Evolutionary conservation across 2,888 invertebrate genomes (phyloP).

Genomic region (Pyrochroa serraticornis): DNA sequence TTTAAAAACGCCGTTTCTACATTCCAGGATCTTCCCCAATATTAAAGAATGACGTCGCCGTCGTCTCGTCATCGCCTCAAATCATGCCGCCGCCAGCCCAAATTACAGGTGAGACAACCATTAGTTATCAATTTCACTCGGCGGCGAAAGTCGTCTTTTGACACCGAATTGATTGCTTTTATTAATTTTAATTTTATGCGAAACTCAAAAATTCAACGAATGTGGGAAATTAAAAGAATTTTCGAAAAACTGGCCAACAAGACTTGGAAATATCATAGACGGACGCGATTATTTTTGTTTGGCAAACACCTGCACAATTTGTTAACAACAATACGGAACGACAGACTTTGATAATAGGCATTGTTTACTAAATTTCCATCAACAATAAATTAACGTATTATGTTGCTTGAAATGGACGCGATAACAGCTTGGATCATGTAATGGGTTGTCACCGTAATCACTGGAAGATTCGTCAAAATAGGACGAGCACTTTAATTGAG

Average conservation of each 20-base stretch:
- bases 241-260: too few species aligned
- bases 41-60: conserved; percentile 25
- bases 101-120: conserved; percentile 20
- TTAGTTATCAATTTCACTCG: conserved; percentile 14
- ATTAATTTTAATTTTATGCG: conserved; percentile 11
- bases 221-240: not conserved
- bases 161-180: conserved; percentile 12
- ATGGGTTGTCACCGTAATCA: too few species aligned
- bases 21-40: conserved; percentile 26
- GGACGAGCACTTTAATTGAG: too few species aligned
- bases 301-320: too few species aligned
- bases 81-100: conserved; percentile 18
- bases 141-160: conserved; percentile 12
- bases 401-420: conserved; percentile 9
- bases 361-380: conserved; percentile 21
- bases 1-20: conserved; percentile 16
- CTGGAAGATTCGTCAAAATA: too few species aligned
- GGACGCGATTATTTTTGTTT: too few species aligned
- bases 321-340: conserved; percentile 3
- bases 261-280: too few species aligned
- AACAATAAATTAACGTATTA: conserved; percentile 22
- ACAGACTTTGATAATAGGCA: conserved; percentile 11
- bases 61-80: conserved; percentile 14
- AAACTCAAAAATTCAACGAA: conserved; percentile 4
- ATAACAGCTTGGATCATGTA: not conserved